These are phyloP conservation scores for Promerops cafer DNA, from an alignment of 2,113 vertebrate species.

Conservation along the genomic window DNA sequence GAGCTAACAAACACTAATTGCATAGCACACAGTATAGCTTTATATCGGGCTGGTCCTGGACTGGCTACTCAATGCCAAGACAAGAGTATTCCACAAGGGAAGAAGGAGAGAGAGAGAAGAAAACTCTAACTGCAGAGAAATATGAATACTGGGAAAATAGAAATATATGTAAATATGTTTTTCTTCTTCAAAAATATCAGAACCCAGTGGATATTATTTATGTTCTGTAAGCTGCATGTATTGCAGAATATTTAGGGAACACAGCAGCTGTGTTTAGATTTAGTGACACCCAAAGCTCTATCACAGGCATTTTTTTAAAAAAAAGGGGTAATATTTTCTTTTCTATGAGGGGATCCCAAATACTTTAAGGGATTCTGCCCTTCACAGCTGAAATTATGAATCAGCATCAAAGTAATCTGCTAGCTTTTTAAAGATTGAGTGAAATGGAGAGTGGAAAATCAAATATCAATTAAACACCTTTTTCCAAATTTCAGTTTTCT, in stretches of 20 bases:
- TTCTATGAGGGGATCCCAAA: not conserved
- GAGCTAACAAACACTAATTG: not conserved
- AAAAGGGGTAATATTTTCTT: not conserved
- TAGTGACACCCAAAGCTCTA: not conserved
- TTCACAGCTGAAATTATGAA: not conserved
- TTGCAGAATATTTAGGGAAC: not conserved
- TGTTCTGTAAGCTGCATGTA: not conserved
- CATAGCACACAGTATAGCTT: not conserved
- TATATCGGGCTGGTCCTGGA: not conserved
- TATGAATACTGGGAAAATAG: not conserved
- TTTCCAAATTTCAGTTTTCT: slow-evolving; percentile 19
- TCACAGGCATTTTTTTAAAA: not conserved
- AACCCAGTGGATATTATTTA: not conserved
- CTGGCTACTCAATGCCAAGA: not conserved
- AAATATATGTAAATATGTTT: not conserved
- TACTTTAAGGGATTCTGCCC: not conserved
- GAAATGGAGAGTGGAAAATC: not conserved
- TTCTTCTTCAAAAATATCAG: not conserved
- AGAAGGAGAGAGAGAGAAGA: not conserved
- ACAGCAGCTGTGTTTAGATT: not conserved
- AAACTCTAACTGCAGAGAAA: not conserved
- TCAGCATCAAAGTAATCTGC: not conserved
- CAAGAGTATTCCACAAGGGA: not conserved
- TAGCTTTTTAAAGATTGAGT: not conserved
- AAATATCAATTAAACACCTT: not conserved